Percentiles rank a stretch among this genome's conserved stretches.
Conservation (phyloP, 1,140 invertebrate genomes). For the Dreissena polymorpha region DNA sequence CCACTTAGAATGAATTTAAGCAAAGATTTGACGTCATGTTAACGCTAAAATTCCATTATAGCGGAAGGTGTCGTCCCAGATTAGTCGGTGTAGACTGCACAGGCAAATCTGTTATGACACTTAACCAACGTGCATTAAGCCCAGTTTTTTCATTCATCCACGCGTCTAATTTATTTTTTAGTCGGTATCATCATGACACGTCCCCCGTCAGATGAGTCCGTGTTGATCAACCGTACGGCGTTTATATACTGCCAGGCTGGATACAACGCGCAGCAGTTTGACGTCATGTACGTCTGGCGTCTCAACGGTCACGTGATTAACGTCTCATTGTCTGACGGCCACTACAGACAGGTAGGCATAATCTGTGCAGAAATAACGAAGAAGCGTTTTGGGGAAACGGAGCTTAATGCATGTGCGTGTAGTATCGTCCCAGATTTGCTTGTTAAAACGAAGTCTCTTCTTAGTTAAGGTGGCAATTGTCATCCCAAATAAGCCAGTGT, state of each 20-base stretch:
- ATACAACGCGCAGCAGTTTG: slow-evolving; percentile 50
- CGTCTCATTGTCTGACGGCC: slow-evolving; percentile 32
- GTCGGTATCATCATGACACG: slow-evolving; percentile 55
- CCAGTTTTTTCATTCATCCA: too few species aligned
- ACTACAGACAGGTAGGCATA: slow-evolving; percentile 55
- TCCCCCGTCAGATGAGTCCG: slow-evolving; percentile 88
- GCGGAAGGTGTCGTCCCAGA: too few species aligned
- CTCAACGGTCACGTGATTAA: slow-evolving; percentile 67
- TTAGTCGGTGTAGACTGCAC: too few species aligned
- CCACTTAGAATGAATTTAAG: too few species aligned
- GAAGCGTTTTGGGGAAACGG: too few species aligned
- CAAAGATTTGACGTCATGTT: too few species aligned
- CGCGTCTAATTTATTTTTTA: slow-evolving; percentile 55
- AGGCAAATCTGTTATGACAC: too few species aligned
- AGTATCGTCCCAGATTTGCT: neutral
- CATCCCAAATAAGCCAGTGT: too few species aligned
- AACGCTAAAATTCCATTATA: too few species aligned
- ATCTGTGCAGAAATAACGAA: neutral
- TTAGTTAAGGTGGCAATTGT: too few species aligned
- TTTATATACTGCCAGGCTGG: slow-evolving; percentile 63
- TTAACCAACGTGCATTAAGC: too few species aligned
- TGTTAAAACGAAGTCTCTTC: neutral
- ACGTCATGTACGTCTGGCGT: slow-evolving; percentile 65
- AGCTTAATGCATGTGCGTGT: too few species aligned
- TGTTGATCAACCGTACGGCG: slow-evolving; percentile 85